These are phyloP conservation scores for Falco columbarius DNA, from an alignment of 2,797 vertebrate genomes.

Conservation along the genomic window DNA sequence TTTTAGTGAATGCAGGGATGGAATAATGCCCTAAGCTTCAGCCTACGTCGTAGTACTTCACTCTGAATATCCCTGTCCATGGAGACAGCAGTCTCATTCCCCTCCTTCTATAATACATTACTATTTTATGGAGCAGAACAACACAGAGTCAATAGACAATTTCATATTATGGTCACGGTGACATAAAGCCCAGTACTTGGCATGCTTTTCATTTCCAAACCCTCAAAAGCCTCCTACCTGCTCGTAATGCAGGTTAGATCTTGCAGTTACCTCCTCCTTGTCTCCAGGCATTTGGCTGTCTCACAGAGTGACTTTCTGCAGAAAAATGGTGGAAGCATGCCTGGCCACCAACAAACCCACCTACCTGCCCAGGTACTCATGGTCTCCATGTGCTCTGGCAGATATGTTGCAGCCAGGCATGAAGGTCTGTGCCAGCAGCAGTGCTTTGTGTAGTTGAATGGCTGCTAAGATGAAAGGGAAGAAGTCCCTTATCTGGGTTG, in stretches of 20 bases:
- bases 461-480: background rate
- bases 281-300: background rate
- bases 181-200: background rate
- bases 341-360: background rate
- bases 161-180: background rate
- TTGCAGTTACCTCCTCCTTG: background rate
- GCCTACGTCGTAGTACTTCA: background rate
- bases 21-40: conserved; percentile 26
- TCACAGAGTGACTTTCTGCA: background rate
- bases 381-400: background rate
- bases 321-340: background rate
- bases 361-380: rapidly evolving
- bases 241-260: background rate
- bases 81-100: background rate
- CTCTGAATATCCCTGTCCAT: background rate
- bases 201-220: background rate
- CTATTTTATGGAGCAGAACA: conserved; percentile 47
- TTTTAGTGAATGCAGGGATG: conserved; percentile 15
- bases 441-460: background rate
- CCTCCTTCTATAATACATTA: background rate
- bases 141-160: conserved; percentile 26
- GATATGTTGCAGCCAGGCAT: background rate
- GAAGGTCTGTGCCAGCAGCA: background rate
- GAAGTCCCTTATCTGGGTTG: background rate
- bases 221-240: background rate